phyloP scores from a whole-genome alignment of 2,113 vertebrate genomes.

The Cephalopholis sonnerati region DNA sequence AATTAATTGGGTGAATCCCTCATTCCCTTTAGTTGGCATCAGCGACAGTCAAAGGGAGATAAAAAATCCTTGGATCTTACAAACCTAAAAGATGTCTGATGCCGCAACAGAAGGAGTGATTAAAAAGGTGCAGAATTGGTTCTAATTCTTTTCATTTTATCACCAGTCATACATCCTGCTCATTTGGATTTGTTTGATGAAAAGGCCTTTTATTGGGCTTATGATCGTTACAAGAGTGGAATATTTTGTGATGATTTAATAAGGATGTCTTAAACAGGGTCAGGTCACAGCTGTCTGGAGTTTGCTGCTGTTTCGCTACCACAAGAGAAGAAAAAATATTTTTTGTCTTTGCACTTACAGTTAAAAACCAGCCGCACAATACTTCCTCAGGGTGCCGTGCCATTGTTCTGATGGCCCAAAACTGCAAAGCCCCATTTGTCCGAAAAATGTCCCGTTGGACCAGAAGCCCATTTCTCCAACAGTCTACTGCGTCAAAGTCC shows the following conservation, averaged over 20 bases:
- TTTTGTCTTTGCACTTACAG: neutral
- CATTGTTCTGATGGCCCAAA: no score
- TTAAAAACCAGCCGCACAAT: neutral
- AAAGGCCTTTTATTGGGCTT: constrained; percentile 36
- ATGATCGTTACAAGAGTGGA: constrained; percentile 40
- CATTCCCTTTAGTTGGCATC: constrained; percentile 70
- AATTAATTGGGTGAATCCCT: constrained; percentile 80
- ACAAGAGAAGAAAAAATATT: neutral
- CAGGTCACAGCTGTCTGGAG: neutral
- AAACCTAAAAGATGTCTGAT: constrained; percentile 61
- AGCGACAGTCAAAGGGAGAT: constrained; percentile 71
- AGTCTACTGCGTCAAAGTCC: no score
- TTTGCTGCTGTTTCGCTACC: neutral
- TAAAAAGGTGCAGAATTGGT: constrained; percentile 62
- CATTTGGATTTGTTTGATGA: constrained; percentile 54
- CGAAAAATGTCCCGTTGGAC: no score
- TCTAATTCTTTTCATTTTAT: constrained; percentile 56
- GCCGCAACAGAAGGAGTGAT: constrained; percentile 59
- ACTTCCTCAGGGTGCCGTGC: neutral
- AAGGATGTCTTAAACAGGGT: constrained; percentile 46
- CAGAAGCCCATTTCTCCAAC: no score
- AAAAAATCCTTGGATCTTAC: constrained; percentile 60
- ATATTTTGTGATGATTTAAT: constrained; percentile 39
- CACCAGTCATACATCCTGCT: constrained; percentile 36
- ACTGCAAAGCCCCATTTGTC: no score